Evolutionary conservation across 2,888 invertebrate genomes (phyloP).

Genomic region (Aplocera efformata): DNA sequence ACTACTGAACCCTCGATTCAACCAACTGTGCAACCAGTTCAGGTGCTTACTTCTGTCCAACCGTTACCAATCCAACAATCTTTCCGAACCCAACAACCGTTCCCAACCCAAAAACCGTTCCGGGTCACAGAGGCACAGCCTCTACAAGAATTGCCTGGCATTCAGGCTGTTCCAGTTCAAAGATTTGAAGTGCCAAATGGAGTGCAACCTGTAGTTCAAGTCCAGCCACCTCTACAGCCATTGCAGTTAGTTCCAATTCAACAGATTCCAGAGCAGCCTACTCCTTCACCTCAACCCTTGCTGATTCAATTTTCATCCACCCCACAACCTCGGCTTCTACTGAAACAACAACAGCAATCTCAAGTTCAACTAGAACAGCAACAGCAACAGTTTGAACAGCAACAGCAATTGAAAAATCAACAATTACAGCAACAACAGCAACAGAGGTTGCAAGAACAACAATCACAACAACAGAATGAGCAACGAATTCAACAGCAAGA

Average conservation of each 20-base stretch:
- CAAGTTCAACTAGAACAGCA: constrained; percentile 21
- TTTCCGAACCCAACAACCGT: constrained; percentile 10
- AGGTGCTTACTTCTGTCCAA: constrained; percentile 7
- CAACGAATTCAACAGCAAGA: not conserved
- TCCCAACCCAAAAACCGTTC: constrained; percentile 4
- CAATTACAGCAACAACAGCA: not conserved
- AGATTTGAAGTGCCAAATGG: constrained; percentile 6
- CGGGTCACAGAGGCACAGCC: constrained; percentile 2
- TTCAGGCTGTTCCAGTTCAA: constrained; percentile 9
- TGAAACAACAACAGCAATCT: constrained; percentile 16
- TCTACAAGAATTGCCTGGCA: constrained; percentile 7
- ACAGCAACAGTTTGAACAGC: constrained; percentile 10
- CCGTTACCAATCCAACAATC: constrained; percentile 10
- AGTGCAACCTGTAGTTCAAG: constrained; percentile 6
- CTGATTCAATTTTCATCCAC: not conserved
- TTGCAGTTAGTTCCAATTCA: constrained; percentile 1
- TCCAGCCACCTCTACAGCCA: constrained; percentile 1
- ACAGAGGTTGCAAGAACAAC: constrained; percentile 1
- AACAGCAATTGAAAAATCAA: not conserved
- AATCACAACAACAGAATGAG: constrained; percentile 1
- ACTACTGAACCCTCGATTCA: not conserved
- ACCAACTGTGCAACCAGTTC: constrained; percentile 5
- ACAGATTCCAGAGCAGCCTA: constrained; percentile 4
- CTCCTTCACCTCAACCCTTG: constrained; percentile 1
- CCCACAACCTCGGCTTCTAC: constrained; percentile 17